phyloP scores from a whole-genome alignment of 2,113 vertebrate species.

The Crotalus tigris region DNA sequence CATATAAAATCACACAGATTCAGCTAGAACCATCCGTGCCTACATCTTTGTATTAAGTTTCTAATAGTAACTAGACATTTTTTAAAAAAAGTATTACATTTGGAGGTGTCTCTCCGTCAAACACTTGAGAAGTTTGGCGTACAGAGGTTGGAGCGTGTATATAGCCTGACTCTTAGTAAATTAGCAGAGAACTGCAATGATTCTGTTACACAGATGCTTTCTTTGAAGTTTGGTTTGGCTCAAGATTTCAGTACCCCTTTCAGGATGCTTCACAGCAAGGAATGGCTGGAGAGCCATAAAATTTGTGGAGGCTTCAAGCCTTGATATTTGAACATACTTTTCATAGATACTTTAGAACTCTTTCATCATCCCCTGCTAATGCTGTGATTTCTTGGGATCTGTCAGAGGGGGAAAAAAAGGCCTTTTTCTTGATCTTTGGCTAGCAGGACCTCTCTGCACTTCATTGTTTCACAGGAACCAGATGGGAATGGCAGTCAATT shows the following conservation, averaged over 20 bases:
- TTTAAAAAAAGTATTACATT: slow-evolving; percentile 30
- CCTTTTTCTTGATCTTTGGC: slow-evolving; percentile 37
- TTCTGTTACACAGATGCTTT: slow-evolving; percentile 66
- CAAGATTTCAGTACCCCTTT: slow-evolving; percentile 47
- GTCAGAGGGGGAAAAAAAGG: slow-evolving; percentile 43
- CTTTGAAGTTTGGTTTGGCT: slow-evolving; percentile 63
- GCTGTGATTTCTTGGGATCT: slow-evolving; percentile 53
- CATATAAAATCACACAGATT: not conserved
- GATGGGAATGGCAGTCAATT: slow-evolving; percentile 64
- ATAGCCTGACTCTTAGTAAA: slow-evolving; percentile 60
- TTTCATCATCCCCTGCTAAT: slow-evolving; percentile 53
- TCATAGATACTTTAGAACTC: slow-evolving; percentile 58
- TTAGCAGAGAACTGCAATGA: slow-evolving; percentile 54
- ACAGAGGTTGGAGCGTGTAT: slow-evolving; percentile 53
- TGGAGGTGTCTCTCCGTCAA: slow-evolving; percentile 53
- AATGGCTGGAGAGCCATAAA: slow-evolving; percentile 58
- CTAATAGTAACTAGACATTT: slow-evolving; percentile 46
- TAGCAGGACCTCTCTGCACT: slow-evolving; percentile 46
- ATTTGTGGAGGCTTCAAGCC: slow-evolving; percentile 46
- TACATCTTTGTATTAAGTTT: not conserved
- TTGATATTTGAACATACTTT: slow-evolving; percentile 63
- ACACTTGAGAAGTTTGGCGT: slow-evolving; percentile 54
- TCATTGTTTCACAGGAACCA: slow-evolving; percentile 67
- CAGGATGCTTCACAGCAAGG: slow-evolving; percentile 54
- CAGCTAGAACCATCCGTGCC: not conserved